Evolutionary conservation across 1,140 invertebrate species (phyloP).

Genomic region (Bombus impatiens): DNA sequence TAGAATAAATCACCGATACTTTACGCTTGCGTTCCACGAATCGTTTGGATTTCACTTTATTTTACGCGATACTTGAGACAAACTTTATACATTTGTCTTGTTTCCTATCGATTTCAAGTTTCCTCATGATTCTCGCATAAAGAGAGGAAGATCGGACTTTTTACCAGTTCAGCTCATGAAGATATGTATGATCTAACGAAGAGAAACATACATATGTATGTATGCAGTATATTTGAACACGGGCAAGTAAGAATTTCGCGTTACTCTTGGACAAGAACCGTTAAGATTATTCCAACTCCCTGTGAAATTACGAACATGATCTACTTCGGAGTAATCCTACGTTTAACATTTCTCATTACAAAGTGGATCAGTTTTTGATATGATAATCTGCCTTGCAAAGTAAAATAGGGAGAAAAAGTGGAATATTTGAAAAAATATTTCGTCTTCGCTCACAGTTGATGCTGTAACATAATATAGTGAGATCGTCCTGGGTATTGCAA

Average conservation of each 20-base stretch:
- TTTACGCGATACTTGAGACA: neutral
- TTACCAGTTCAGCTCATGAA: neutral
- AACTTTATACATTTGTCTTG: conserved; percentile 14
- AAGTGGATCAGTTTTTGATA: neutral
- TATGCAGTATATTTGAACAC: neutral
- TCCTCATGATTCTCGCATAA: neutral
- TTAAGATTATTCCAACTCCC: neutral
- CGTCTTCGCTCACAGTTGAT: neutral
- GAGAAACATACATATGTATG: neutral
- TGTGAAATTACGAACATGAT: neutral
- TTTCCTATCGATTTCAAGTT: neutral
- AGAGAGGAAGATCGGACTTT: conserved; percentile 9
- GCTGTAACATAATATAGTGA: neutral
- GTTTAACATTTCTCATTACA: neutral
- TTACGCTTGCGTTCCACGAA: neutral
- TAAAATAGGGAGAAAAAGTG: too few species aligned
- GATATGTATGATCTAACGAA: neutral
- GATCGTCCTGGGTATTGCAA: neutral
- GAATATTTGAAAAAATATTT: neutral
- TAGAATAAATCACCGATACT: neutral
- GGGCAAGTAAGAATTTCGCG: neutral
- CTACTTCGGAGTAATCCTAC: neutral
- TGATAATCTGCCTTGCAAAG: neutral
- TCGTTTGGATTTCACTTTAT: neutral
- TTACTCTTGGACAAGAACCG: neutral